Base-by-base conservation (phyloP, 2,797 vertebrate species). In the Poliocrania exsul region DNA sequence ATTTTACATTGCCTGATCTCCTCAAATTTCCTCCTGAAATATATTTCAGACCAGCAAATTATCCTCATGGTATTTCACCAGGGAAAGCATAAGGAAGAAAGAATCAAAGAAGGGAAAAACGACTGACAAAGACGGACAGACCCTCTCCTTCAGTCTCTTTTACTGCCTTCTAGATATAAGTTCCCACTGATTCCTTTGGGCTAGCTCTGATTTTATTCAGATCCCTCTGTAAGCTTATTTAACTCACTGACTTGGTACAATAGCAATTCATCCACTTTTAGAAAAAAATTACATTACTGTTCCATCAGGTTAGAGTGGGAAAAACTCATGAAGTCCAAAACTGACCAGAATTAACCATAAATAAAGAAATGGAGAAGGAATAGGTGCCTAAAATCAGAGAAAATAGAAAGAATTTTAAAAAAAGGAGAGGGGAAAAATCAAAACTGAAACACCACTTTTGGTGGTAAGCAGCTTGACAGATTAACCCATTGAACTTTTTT, bases 241-340 rank as follows among this genome's bases (percentile, higher is more conserved):
- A 47, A 50, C 54, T 60, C 21, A 44, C 19, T 44, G 67, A 72
- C 5, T 0, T 2, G 26, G n/a, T 23, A 56, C 24, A 81, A 58
- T 2, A 75, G 2, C 10, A 54, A 56, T n/a, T 64, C 18, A 71
- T 35, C 13, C 31, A 37, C 16, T 56, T 69, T 17, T 37, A 44
- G 5, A 42, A 51, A 73, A 83, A 42, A 31, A 37, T 42, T 3
- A 31, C 40, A 56, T 42, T 67, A 71, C 18, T 60, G 16, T 44
- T 79, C n/a, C 26, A 31, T 29, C n/a, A 50, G 8, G 37, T 51
- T 58, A 54, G 9, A 82, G 16, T 23, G 10, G 15, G 70, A 92
- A 58, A 3, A 25, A 31, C 9, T 77, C 56, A 9, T 0, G 0
- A 40, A 20, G 5, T 28, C 64, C 51, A 70, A 51, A 69, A 40